Conservation (phyloP, 2,888 invertebrate genomes). For the Diarsia mendica region DNA sequence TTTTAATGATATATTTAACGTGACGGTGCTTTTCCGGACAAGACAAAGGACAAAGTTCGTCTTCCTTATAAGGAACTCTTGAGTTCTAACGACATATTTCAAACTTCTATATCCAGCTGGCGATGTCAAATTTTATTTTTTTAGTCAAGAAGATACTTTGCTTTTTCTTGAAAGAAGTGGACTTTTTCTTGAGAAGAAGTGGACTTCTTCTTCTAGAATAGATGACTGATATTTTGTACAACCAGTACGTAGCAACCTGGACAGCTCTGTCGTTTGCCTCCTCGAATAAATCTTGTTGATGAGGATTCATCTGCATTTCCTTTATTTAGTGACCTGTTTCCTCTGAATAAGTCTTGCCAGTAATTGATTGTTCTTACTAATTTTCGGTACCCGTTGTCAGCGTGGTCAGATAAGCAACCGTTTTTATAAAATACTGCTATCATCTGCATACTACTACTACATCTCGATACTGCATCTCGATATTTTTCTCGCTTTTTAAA, state of each 20-base stretch:
- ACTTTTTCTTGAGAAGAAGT: too few relatives aligned
- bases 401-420: background rate
- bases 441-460: too few relatives aligned
- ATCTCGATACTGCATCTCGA: too few relatives aligned
- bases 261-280: too few relatives aligned
- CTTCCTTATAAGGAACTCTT: background rate
- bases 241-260: too few relatives aligned
- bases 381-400: background rate
- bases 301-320: background rate
- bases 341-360: background rate
- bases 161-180: background rate
- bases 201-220: too few relatives aligned
- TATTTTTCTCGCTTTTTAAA: too few relatives aligned
- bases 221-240: too few relatives aligned
- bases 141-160: background rate
- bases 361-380: background rate
- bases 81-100: background rate
- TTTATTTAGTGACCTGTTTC: background rate
- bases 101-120: background rate
- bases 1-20: too few relatives aligned
- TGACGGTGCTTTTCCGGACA: too few relatives aligned
- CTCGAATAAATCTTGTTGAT: background rate
- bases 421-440: too few relatives aligned
- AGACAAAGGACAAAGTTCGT: background rate
- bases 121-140: background rate